Evolutionary conservation across 2,113 vertebrate genomes (phyloP).

Genomic region (Cyanoderma ruficeps): DNA sequence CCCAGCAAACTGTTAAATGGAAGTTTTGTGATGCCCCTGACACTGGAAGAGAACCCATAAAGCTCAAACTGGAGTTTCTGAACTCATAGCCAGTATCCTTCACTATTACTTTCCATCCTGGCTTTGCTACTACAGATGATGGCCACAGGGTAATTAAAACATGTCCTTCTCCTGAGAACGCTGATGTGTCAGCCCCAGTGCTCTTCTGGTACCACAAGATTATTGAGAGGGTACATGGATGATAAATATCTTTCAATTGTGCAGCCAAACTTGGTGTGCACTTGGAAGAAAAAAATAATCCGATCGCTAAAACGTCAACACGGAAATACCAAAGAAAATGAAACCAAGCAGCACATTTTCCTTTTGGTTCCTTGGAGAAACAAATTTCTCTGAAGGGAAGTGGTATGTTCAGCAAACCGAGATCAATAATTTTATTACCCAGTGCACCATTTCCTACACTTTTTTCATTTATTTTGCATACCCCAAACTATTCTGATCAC

Average conservation of each 20-base stretch:
- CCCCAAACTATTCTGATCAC: background rate
- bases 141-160: background rate
- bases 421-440: background rate
- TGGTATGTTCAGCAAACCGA: background rate
- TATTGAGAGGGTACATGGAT: background rate
- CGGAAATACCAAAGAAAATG: background rate
- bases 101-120: background rate
- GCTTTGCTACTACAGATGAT: background rate
- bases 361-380: background rate
- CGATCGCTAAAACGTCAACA: background rate
- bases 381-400: background rate
- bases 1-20: background rate
- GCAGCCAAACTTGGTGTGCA: background rate
- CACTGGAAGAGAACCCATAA: background rate
- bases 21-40: background rate
- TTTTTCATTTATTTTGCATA: background rate
- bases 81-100: background rate
- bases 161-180: background rate
- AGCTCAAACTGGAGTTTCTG: background rate
- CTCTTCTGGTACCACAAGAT: background rate
- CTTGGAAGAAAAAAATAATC: background rate
- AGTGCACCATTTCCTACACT: background rate
- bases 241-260: background rate
- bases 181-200: background rate
- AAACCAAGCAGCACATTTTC: background rate